Conservation (phyloP, 1,140 invertebrate genomes). For the Macrosteles quadrilineatus region DNA sequence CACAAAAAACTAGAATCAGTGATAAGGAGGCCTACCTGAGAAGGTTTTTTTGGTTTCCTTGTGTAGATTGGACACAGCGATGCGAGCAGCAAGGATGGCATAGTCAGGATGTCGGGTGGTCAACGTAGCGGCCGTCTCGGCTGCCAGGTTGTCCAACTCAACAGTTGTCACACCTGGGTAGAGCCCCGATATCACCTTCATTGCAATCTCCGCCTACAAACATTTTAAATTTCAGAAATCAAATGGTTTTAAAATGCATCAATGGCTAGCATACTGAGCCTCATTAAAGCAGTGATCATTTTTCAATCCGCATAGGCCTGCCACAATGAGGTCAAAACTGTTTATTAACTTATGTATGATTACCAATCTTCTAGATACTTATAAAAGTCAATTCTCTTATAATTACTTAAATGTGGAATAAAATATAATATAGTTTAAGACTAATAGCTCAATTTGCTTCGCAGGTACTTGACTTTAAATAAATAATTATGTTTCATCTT, state of each 20-base stretch:
- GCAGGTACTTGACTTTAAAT: no score
- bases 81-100: conserved; percentile 91
- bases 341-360: background rate
- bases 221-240: conserved; percentile 25
- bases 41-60: conserved; percentile 94
- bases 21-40: no score
- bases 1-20: no score
- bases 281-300: background rate
- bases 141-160: conserved; percentile 95
- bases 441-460: no score
- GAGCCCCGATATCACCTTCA: conserved; percentile 90
- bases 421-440: no score
- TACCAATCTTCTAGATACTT: background rate
- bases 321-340: background rate
- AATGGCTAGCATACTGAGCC: background rate
- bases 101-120: conserved; percentile 97
- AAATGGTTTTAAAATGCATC: background rate
- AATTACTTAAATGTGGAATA: background rate
- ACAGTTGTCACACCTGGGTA: conserved; percentile 96
- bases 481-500: no score
- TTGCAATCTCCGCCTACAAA: conserved; percentile 72
- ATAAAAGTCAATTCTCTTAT: background rate
- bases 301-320: background rate
- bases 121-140: conserved; percentile 95
- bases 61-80: conserved; percentile 96